Evolutionary conservation across 53 echinoderm and acorn worm species (phyloP), one percentile per base, ranked within the genome.

Genomic region (Patiria pectinifera): DNA sequence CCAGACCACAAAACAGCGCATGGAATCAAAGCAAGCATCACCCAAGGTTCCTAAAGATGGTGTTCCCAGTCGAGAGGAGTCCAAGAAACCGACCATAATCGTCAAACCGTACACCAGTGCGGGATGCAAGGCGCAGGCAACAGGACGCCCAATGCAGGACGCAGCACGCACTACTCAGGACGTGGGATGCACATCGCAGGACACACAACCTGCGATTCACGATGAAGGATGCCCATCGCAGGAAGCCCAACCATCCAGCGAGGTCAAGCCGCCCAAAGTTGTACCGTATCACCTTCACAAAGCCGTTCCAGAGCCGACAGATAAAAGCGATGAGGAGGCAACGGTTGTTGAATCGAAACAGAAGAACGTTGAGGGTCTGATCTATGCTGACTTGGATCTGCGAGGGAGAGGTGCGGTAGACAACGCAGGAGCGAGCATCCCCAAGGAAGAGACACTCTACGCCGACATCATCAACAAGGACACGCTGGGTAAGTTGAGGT

Each of bases 331-430:
- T 4, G 74, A 23, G 19, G 74, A 74, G 24, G 74, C 74, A n/a
- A 74, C 0, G n/a, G 66, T 14, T 16, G 74, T 21, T 23, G 74
- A 74, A 4, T n/a, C 74, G 9, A 74, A 3, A 74, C 74, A 23
- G 74, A 74, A 24, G 74, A 74, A 74, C 24, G 74, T 74, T 2
- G 74, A 74, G 19, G 24, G 24, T 74, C 74, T 74, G 74, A 23
- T 74, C 74, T 74, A 74, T 24, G 74, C 74, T 10, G 74, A 74
- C 74, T 23, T 74, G 74, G 74, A 74, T 74, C 74, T 74, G 24
- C 24, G 22, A 24, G 74, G n/a, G 21, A 74, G 19, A 23, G 74
- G 35, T 35, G 24, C 9, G 4, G 74, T 18, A 3, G 24, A 22
- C n/a, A 74, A 2, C 8, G 74, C 8, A 24, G 74, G 74, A 74